A percentile compares a stretch with the other conserved stretches of the same genome.
These are phyloP conservation scores for Colossoma macropomum DNA, from an alignment of 2,113 vertebrate species.

Conservation along the genomic window DNA sequence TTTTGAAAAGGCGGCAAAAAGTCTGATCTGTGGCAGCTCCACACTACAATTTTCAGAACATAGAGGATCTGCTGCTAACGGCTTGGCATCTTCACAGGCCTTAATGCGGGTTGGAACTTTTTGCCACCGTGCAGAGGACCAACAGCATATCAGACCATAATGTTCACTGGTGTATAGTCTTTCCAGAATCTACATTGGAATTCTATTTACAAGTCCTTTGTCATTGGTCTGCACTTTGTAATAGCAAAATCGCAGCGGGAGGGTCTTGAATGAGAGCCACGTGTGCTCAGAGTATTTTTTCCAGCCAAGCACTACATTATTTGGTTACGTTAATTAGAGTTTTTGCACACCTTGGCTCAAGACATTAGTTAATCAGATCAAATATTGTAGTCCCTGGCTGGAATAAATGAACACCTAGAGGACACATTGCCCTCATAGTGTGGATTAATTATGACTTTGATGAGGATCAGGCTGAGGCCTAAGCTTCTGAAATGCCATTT, in stretches of 20 bases:
- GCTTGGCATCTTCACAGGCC: too few relatives aligned
- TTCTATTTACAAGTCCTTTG: too few relatives aligned
- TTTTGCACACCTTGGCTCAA: slow-evolving; percentile 16
- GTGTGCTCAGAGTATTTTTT: slow-evolving; percentile 9
- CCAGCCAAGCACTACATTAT: not conserved
- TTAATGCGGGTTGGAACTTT: too few relatives aligned
- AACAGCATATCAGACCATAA: too few relatives aligned
- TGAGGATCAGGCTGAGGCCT: not conserved
- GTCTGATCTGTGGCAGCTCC: too few relatives aligned
- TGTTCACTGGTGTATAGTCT: too few relatives aligned
- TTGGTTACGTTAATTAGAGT: slow-evolving; percentile 5
- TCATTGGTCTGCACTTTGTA: not conserved
- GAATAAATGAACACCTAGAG: slow-evolving; percentile 23
- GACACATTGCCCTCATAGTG: slow-evolving; percentile 12
- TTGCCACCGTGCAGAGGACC: too few relatives aligned
- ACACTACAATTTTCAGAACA: too few relatives aligned
- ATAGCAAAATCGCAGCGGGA: not conserved
- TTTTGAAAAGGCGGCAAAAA: too few relatives aligned
- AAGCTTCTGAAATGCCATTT: not conserved
- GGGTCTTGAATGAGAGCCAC: not conserved
- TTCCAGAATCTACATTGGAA: not conserved
- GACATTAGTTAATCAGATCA: not conserved
- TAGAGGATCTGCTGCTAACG: too few relatives aligned
- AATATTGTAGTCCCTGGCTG: not conserved
- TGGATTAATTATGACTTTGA: not conserved